A percentile compares a stretch with the other conserved stretches of the same genome.
Conservation (phyloP, 2,888 invertebrate species). For the Macrostomum cliftonense region DNA sequence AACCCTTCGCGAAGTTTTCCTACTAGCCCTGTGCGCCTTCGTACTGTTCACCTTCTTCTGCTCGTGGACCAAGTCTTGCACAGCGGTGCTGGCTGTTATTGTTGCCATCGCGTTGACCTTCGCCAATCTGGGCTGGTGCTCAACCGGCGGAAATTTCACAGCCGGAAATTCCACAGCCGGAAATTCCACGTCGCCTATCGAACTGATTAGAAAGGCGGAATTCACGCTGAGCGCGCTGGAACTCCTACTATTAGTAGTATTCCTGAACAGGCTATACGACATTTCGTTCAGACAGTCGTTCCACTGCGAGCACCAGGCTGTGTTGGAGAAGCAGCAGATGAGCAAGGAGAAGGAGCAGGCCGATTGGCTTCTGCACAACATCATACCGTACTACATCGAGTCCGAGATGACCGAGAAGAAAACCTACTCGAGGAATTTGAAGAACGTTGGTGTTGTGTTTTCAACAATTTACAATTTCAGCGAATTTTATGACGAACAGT, state of each 20-base stretch:
- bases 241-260: slow-evolving; percentile 62
- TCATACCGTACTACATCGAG: slow-evolving; percentile 72
- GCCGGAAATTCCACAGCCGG: too few species aligned
- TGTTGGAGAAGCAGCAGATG: slow-evolving; percentile 5
- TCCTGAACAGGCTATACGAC: slow-evolving; percentile 82
- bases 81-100: slow-evolving; percentile 57
- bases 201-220: too few species aligned
- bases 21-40: slow-evolving; percentile 84
- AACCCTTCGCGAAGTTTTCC: slow-evolving; percentile 55
- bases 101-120: slow-evolving; percentile 50
- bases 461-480: slow-evolving; percentile 90
- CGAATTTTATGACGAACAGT: slow-evolving; percentile 91
- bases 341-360: slow-evolving; percentile 73
- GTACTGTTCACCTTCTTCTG: slow-evolving; percentile 55
- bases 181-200: too few species aligned
- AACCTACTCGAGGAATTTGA: slow-evolving; percentile 75
- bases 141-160: too few species aligned
- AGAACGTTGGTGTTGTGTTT: slow-evolving; percentile 75
- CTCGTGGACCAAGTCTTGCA: slow-evolving; percentile 72
- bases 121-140: slow-evolving; percentile 5
- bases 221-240: neutral
- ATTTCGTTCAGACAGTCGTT: slow-evolving; percentile 51
- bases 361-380: slow-evolving; percentile 84
- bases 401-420: slow-evolving; percentile 56
- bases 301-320: slow-evolving; percentile 8